These are phyloP conservation scores for Caerostris darwini DNA, from an alignment of 1,140 invertebrate genomes.

Conservation along the genomic window DNA sequence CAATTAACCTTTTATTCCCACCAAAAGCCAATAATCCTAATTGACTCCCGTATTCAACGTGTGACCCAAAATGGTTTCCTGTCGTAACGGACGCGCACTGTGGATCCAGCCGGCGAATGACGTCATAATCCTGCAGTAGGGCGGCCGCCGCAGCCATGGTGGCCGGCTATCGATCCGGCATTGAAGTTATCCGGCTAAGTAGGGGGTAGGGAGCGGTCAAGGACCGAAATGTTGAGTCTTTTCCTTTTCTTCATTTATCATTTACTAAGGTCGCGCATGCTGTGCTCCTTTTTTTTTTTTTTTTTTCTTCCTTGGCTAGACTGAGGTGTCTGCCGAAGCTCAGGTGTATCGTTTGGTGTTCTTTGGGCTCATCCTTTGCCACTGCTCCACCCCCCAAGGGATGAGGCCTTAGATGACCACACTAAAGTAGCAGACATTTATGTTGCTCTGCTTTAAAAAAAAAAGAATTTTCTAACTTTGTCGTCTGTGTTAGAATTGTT, in stretches of 20 bases:
- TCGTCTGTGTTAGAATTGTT: too few species aligned
- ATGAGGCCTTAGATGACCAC: neutral
- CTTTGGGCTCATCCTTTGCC: neutral
- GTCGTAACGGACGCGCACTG: neutral
- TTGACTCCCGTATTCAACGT: neutral
- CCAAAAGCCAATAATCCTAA: neutral
- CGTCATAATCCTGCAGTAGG: slow-evolving; percentile 75
- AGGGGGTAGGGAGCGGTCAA: slow-evolving; percentile 36
- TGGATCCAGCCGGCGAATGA: slow-evolving; percentile 38
- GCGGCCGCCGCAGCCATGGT: slow-evolving; percentile 56
- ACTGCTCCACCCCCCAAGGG: too few species aligned
- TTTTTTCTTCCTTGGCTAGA: neutral
- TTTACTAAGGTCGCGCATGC: slow-evolving; percentile 54
- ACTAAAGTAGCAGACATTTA: too few species aligned
- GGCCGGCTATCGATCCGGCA: slow-evolving; percentile 43
- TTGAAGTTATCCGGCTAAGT: neutral
- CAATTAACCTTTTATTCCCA: slow-evolving; percentile 21
- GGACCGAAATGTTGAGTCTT: slow-evolving; percentile 54
- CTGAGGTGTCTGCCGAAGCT: neutral
- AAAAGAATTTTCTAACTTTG: too few species aligned
- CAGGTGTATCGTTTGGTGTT: neutral
- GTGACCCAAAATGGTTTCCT: slow-evolving; percentile 48
- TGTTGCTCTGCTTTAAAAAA: too few species aligned
- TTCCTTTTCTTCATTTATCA: slow-evolving; percentile 66
- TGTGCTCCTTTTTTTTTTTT: neutral